A percentile compares a stretch with the other conserved stretches of the same genome.
phyloP scores from a whole-genome alignment of 2,113 vertebrate species.

The Bubalus kerabau region DNA sequence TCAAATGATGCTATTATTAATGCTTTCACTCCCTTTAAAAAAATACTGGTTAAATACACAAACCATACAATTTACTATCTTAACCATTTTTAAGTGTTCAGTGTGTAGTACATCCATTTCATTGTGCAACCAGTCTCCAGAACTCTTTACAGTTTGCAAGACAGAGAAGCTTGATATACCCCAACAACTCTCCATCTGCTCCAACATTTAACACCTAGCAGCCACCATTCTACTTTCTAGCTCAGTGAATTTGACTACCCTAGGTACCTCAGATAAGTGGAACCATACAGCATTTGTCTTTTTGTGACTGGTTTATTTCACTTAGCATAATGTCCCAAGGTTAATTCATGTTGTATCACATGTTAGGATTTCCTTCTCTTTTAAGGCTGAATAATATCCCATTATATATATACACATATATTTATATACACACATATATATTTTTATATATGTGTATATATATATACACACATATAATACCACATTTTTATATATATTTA shows the following conservation, averaged over 20 bases:
- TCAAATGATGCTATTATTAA: neutral
- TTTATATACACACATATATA: neutral
- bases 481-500: neutral
- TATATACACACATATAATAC: neutral
- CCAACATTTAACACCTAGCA: neutral
- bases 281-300: neutral
- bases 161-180: neutral
- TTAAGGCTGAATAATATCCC: neutral
- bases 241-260: neutral
- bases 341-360: neutral
- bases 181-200: neutral
- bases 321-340: neutral
- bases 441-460: neutral
- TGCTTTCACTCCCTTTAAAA: neutral
- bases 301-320: neutral
- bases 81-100: neutral
- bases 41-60: neutral
- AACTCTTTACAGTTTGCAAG: neutral
- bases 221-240: neutral
- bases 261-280: neutral
- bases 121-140: neutral
- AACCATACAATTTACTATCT: neutral
- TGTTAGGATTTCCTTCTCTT: neutral
- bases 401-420: neutral
- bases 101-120: neutral